Percentiles rank a stretch among this genome's conserved stretches.
Evolutionary conservation across 2,797 vertebrate species (phyloP).

Genomic region (Chloroceryle amazona): DNA sequence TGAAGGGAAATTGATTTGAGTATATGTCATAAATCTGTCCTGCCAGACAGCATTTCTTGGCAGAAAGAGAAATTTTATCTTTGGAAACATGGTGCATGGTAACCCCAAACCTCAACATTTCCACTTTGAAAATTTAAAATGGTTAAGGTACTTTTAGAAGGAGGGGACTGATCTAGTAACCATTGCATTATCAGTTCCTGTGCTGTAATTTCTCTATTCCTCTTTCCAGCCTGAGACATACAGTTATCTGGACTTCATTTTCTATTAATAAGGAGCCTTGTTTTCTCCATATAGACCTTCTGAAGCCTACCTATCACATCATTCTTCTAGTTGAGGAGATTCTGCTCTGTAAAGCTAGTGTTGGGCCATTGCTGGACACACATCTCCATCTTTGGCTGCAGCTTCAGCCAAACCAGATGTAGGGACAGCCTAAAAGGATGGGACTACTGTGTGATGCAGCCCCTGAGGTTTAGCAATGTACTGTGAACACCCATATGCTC

Average conservation of each 20-base stretch:
- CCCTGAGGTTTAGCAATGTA: background rate
- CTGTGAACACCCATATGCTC: background rate
- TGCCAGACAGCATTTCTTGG: background rate
- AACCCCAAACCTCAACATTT: background rate
- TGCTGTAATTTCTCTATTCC: background rate
- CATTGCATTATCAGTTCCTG: background rate
- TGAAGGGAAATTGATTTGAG: background rate
- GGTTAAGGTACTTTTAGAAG: background rate
- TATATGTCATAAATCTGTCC: accelerated
- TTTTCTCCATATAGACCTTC: background rate
- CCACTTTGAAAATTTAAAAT: background rate
- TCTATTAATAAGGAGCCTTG: background rate
- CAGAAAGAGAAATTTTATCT: background rate
- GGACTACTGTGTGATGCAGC: background rate
- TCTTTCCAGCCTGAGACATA: background rate
- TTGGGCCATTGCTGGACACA: background rate
- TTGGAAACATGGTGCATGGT: background rate
- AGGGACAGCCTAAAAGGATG: background rate
- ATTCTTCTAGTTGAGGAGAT: background rate
- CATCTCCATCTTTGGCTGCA: background rate
- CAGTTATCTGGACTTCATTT: background rate
- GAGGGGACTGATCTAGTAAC: background rate
- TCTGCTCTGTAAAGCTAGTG: background rate
- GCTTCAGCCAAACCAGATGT: background rate
- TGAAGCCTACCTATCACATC: background rate